Base-by-base conservation (phyloP, 23 tunicate genomes). In the Trididemnum clinides region DNA sequence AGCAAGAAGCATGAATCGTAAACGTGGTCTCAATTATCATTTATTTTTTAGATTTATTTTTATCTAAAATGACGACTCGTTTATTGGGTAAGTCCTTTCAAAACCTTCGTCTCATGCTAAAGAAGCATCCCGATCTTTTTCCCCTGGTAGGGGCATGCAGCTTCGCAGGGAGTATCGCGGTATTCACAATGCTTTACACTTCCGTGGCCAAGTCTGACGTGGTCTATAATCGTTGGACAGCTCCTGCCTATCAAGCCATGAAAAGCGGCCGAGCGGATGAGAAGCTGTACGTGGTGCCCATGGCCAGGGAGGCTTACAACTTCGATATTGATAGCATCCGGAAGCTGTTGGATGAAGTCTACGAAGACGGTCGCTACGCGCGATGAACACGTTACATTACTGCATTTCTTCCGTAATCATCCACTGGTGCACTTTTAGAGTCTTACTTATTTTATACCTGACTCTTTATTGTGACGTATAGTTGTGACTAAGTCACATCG, bases 191-290 rank as follows among this genome's bases (percentile, higher is more conserved):
- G 82, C 35, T 25, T 7, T 77, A 77, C 28, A 77, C 82, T 26
- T 39, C 82, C 10, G 18, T 34, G 69, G 21, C 21, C 6, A 77
- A 77, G 54, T 3, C 25, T 12, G 82, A 77, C 69, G 82, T 77
- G 28, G 72, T 44, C 26, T 77, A 77, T n/a, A 77, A 77, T 28
- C 82, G 82, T 44, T 77, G 82, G 82, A 26, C 82, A 6, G 7
- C 44, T 3, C 71, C n/a, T 3, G 35, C 82, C 7, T 25, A 77
- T 21, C 27, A 23, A 25, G 22, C 71, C 71, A 12, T 63, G 71
- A 23, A 63, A 25, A n/a, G n/a, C n/a, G 27, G 6, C 7, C 19
- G 7, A 7, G 27, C 23, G 23, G 27, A 23, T 19, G 27, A 23
- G 27, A 23, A 63, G 71, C 6, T 19, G 21, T 63, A 6, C 23